phyloP scores from a whole-genome alignment of 2,797 vertebrate genomes.

The Chromobotia macracanthus region DNA sequence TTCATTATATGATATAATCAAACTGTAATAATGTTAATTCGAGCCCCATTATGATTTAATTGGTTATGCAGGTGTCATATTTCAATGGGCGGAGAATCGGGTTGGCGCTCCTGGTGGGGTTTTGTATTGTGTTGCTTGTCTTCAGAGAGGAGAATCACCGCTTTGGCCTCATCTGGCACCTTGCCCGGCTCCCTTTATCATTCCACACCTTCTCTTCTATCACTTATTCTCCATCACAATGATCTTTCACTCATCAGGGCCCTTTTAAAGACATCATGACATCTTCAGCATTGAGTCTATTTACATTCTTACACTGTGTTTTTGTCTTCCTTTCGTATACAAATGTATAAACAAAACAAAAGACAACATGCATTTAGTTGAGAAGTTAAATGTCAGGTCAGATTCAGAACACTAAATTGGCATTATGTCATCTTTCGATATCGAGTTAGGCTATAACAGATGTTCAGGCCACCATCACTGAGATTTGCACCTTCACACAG shows the following conservation, averaged over 20 bases:
- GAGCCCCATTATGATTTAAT: constrained; percentile 60
- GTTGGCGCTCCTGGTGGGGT: neutral
- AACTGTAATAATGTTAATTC: constrained; percentile 27
- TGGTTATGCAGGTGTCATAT: constrained; percentile 37
- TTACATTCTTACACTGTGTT: neutral
- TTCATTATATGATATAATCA: constrained; percentile 6
- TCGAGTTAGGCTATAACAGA: constrained; percentile 55
- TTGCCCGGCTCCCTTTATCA: constrained; percentile 22
- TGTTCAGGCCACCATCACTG: constrained; percentile 64
- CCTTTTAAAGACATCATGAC: neutral
- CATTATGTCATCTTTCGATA: constrained; percentile 56
- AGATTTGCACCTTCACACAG: constrained; percentile 33
- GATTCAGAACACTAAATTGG: constrained; percentile 50
- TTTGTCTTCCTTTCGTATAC: neutral
- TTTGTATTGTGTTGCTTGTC: constrained; percentile 18
- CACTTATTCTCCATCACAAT: neutral
- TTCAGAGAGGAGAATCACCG: constrained; percentile 25
- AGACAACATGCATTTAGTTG: too few species aligned
- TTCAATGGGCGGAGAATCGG: constrained; percentile 25
- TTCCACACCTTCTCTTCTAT: constrained; percentile 35
- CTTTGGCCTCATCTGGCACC: constrained; percentile 14
- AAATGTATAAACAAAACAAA: neutral
- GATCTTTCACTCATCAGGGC: neutral
- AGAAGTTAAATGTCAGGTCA: neutral
- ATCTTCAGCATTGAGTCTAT: neutral